A percentile compares a stretch with the other conserved stretches of the same genome.
Conservation (phyloP, 1,140 invertebrate genomes). For the Thaumetopoea pityocampa region DNA sequence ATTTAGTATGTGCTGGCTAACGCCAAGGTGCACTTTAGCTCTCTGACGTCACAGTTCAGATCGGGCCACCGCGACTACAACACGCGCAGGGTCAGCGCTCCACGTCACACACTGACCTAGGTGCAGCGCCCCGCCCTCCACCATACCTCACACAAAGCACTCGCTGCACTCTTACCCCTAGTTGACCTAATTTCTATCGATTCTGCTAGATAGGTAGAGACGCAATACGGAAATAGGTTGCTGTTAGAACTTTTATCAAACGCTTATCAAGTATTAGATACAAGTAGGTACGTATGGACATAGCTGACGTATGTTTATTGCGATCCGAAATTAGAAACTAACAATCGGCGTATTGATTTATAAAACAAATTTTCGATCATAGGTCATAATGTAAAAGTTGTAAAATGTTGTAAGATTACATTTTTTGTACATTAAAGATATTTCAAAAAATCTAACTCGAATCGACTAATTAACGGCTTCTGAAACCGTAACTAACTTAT, state of each 20-base stretch:
- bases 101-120: slow-evolving; percentile 26
- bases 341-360: too few relatives aligned
- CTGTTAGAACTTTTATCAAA: slow-evolving; percentile 5
- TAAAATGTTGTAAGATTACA: too few relatives aligned
- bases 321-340: too few relatives aligned
- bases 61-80: slow-evolving; percentile 19
- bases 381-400: too few relatives aligned
- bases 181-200: slow-evolving; percentile 18
- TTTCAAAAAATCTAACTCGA: too few relatives aligned
- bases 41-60: slow-evolving; percentile 45
- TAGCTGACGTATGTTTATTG: slow-evolving; percentile 3
- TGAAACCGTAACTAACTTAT: too few relatives aligned
- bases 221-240: slow-evolving; percentile 16
- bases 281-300: slow-evolving; percentile 7
- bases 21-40: too few relatives aligned
- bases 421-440: too few relatives aligned
- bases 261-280: slow-evolving; percentile 3
- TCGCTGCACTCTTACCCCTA: slow-evolving; percentile 12
- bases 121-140: slow-evolving; percentile 13
- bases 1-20: too few relatives aligned
- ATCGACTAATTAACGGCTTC: too few relatives aligned
- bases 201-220: slow-evolving; percentile 6
- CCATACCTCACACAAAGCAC: slow-evolving; percentile 15
- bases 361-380: too few relatives aligned
- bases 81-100: slow-evolving; percentile 39